These are phyloP conservation scores for Peromyscus nudipes DNA, from an alignment of 2,797 vertebrate species.

Conservation along the genomic window DNA sequence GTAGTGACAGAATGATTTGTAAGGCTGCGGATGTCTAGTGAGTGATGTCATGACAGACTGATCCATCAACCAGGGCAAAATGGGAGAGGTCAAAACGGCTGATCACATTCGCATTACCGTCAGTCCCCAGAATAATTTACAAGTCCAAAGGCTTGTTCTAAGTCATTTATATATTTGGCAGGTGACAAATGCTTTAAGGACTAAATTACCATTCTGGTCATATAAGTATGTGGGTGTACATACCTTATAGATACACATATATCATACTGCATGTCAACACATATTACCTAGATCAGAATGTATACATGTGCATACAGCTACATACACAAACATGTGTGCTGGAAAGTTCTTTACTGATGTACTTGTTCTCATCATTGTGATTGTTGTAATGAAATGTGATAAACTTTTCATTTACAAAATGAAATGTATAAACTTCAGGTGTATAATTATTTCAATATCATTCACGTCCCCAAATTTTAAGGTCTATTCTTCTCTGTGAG, in stretches of 20 bases:
- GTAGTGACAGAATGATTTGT: constrained; percentile 57
- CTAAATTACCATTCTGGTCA: background rate
- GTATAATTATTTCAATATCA: background rate
- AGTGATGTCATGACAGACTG: constrained; percentile 60
- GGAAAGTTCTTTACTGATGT: background rate
- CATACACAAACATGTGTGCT: background rate
- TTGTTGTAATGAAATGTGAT: background rate
- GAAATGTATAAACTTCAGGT: background rate
- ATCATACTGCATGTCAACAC: background rate
- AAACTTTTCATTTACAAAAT: background rate
- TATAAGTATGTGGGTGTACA: background rate
- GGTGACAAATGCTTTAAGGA: constrained; percentile 57
- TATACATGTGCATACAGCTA: background rate
- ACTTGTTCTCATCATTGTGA: background rate
- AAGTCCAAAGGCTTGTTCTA: constrained; percentile 44
- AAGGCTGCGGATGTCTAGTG: constrained; percentile 20
- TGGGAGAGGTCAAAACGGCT: constrained; percentile 47
- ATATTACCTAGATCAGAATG: background rate
- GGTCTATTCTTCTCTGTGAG: background rate
- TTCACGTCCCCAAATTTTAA: background rate
- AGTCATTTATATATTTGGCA: constrained; percentile 65
- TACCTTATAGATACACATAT: background rate
- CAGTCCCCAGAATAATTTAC: constrained; percentile 59
- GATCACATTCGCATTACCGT: constrained; percentile 61
- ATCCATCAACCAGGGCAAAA: constrained; percentile 45